Evolutionary conservation across 1,140 invertebrate species (phyloP), one percentile per base, ranked within the genome.

Genomic region (Temnothorax curvispinosus): DNA sequence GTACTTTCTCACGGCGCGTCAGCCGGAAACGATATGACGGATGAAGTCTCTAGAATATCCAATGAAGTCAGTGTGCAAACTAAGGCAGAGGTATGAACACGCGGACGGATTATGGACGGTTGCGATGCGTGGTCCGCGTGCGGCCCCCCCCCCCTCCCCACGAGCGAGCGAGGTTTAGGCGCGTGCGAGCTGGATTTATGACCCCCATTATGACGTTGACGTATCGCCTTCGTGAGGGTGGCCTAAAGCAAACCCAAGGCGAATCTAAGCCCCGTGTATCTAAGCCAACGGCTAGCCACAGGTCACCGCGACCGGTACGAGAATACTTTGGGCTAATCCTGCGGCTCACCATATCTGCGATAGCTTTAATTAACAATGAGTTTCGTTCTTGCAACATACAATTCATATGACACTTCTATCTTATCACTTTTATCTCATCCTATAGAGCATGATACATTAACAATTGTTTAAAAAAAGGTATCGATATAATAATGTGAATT

Each of bases 161-260:
- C 82, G 69, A 87, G 18, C 62, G 38, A 38, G 27, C 54, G 81
- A 89, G 89, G 58, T 91, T 91, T 88, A 84, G 91, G 91, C 91
- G 91, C 91, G 91, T 92, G 91, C 92, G 89, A 92, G 93, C 86
- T 82, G 91, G 92, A 94, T 94, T 94, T 94, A 94, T 93, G 88
- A 87, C 87, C 86, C 84, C 91, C 91, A 92, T 93, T 94, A 94
- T 94, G 93, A 93, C 93, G 88, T 94, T 93, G 93, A 94, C 91
- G 90, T 91, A 94, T 94, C 93, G 91, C 91, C 88, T 91, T 82
- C 88, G 89, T 71, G 90, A 89, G 91, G 89, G 90, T 90, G 62
- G 64, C 90, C 89, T 93, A 92, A 92, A 92, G 87, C 92, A 90
- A 91, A 91, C 89, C 85, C 77, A 85, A 88, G 89, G 90, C 87